A percentile compares a stretch with the other conserved stretches of the same genome.
These are phyloP conservation scores for Stichopus chloronotus DNA, from an alignment of 35 echinoderm and acorn worm genomes.

Conservation along the genomic window DNA sequence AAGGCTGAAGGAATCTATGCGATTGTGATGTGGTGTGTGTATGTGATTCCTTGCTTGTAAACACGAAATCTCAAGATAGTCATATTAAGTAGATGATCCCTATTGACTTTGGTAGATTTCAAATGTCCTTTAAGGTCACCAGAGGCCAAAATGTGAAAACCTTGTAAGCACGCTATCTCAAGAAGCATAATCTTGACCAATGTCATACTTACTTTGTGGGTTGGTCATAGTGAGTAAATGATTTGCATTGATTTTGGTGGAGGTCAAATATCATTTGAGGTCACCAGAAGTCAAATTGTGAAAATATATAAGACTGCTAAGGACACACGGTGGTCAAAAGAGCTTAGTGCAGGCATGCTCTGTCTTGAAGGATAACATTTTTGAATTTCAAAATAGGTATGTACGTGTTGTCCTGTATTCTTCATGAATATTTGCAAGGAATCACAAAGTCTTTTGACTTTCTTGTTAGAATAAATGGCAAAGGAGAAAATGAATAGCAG, in stretches of 20 bases:
- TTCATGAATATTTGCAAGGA: too few species aligned
- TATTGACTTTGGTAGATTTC: neutral
- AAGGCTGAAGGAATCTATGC: too few species aligned
- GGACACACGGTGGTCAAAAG: too few species aligned
- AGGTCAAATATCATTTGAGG: neutral
- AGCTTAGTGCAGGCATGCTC: too few species aligned
- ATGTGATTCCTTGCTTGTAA: neutral
- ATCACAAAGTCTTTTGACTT: too few species aligned
- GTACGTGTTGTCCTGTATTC: too few species aligned
- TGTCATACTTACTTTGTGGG: neutral
- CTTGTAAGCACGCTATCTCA: neutral
- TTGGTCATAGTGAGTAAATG: neutral
- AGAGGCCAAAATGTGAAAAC: neutral
- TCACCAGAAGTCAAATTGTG: neutral
- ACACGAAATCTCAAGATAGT: neutral
- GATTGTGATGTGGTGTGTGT: too few species aligned
- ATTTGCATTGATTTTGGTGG: neutral
- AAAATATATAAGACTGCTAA: neutral
- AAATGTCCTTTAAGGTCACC: neutral
- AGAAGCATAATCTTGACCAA: neutral
- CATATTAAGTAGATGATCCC: neutral
- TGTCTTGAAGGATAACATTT: too few species aligned
- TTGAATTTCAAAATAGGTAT: too few species aligned
- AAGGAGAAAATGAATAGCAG: too few species aligned
- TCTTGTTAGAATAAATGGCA: too few species aligned